Percentiles rank a stretch among this genome's conserved stretches.
Conservation (phyloP, 2,888 invertebrate genomes). For the Trilocha varians region DNA sequence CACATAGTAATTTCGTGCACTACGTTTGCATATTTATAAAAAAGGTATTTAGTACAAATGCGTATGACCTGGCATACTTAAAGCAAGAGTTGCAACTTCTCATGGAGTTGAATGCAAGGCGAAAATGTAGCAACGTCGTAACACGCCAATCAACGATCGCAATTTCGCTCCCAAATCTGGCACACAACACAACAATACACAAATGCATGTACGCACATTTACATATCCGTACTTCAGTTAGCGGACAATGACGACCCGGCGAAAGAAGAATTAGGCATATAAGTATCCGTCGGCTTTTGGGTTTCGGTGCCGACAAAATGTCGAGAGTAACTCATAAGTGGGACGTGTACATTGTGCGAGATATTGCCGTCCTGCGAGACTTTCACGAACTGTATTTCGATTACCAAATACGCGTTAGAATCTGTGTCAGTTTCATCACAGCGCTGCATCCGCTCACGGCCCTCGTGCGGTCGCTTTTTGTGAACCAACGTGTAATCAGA, state of each 20-base stretch:
- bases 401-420: conserved; percentile 72
- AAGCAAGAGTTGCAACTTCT: conserved; percentile 57
- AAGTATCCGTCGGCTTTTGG: conserved; percentile 50
- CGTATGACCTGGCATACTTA: conserved; percentile 55
- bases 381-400: conserved; percentile 69
- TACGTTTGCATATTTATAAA: no score
- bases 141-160: conserved; percentile 61
- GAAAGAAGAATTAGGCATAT: conserved; percentile 43
- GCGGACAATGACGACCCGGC: conserved; percentile 44
- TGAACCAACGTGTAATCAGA: conserved; percentile 19
- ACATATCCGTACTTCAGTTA: conserved; percentile 40
- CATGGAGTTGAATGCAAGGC: conserved; percentile 67
- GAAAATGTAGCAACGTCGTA: conserved; percentile 64
- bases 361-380: conserved; percentile 66
- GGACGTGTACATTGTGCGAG: conserved; percentile 60
- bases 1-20: no score
- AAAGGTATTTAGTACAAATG: conserved; percentile 20
- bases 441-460: conserved; percentile 59
- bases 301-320: conserved; percentile 63
- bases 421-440: conserved; percentile 72
- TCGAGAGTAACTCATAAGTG: conserved; percentile 53
- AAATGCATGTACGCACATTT: conserved; percentile 30
- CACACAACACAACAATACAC: conserved; percentile 40
- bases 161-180: conserved; percentile 64
- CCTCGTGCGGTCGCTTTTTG: conserved; percentile 44